These are phyloP conservation scores for Polypterus bichir DNA, from an alignment of 2,113 vertebrate species.

Conservation along the genomic window DNA sequence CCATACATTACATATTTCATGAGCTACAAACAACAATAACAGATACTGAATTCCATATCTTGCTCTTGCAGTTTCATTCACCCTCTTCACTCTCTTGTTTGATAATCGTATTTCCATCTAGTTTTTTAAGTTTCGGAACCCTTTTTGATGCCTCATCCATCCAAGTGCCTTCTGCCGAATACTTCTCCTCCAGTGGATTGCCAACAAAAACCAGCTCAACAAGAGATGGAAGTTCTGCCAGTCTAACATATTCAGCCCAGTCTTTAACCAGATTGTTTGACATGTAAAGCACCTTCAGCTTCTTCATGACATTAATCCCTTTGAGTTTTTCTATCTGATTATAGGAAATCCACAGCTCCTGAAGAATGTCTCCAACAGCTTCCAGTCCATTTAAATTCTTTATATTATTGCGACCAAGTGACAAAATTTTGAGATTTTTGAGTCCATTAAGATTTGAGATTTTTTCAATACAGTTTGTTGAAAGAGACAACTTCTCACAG, in stretches of 20 bases:
- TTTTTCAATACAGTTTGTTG: conserved; percentile 96
- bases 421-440: conserved; percentile 86
- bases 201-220: conserved; percentile 88
- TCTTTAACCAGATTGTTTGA: conserved; percentile 96
- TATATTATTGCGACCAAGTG: conserved; percentile 89
- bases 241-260: conserved; percentile 90
- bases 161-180: conserved; percentile 69
- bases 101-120: conserved; percentile 50
- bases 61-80: no score
- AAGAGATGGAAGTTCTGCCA: conserved; percentile 72
- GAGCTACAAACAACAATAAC: no score
- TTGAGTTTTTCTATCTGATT: conserved; percentile 92
- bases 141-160: conserved; percentile 79
- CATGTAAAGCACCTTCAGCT: conserved; percentile 85
- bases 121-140: conserved; percentile 75
- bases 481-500: conserved; percentile 88
- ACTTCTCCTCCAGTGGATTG: conserved; percentile 87
- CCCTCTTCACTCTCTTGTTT: no score
- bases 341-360: conserved; percentile 94
- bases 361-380: conserved; percentile 75
- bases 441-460: conserved; percentile 84
- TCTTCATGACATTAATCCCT: conserved; percentile 82
- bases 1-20: no score
- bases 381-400: conserved; percentile 89
- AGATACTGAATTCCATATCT: no score